phyloP scores from a whole-genome alignment of 1,140 invertebrate genomes.

The Eulimnadia texana region DNA sequence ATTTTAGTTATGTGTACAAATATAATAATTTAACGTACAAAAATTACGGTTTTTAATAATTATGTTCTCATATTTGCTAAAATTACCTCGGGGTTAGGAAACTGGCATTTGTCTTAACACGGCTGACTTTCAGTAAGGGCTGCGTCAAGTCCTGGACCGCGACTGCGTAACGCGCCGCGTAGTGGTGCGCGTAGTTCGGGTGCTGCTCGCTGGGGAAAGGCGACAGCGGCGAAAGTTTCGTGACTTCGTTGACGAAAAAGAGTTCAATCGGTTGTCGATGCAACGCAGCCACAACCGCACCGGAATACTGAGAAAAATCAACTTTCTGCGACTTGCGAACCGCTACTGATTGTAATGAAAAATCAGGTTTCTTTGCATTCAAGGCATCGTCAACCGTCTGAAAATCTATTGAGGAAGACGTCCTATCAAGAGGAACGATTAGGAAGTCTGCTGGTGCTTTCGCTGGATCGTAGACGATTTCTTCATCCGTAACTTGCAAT shows the following conservation, averaged over 20 bases:
- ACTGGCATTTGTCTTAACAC: constrained; percentile 89
- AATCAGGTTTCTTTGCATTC: no score
- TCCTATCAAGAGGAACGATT: no score
- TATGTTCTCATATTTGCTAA: no score
- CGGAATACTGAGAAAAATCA: not conserved
- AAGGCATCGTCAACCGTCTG: no score
- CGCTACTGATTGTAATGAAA: not conserved
- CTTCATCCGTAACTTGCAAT: not conserved
- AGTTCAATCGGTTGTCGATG: not conserved
- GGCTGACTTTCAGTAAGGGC: constrained; percentile 90
- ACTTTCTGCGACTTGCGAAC: not conserved
- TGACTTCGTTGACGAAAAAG: constrained; percentile 70
- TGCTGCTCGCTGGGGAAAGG: constrained; percentile 78
- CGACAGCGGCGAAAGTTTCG: constrained; percentile 72
- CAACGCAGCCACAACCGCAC: not conserved
- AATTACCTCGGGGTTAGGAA: constrained; percentile 86
- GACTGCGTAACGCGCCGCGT: constrained; percentile 77
- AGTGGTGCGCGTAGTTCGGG: constrained; percentile 89
- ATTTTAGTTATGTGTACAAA: no score
- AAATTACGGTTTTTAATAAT: no score
- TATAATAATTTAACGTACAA: no score
- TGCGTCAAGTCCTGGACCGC: constrained; percentile 75
- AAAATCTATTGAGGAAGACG: no score
- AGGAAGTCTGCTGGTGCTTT: no score
- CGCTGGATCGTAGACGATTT: not conserved